These are phyloP conservation scores for Brienomyrus brachyistius DNA, from an alignment of 2,113 vertebrate species.

Conservation along the genomic window DNA sequence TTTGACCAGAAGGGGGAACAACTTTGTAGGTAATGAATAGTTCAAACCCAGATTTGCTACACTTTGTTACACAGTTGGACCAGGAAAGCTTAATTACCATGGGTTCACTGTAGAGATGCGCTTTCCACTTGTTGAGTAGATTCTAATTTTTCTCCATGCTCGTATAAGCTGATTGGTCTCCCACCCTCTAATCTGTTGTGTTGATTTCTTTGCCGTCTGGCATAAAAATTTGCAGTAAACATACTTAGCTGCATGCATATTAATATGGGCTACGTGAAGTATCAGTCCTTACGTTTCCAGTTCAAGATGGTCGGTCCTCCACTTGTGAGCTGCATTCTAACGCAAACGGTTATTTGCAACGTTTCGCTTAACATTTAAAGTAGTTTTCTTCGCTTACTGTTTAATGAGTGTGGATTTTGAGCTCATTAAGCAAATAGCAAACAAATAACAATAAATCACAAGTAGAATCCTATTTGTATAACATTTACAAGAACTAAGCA, in stretches of 20 bases:
- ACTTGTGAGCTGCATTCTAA: neutral
- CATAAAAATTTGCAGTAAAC: neutral
- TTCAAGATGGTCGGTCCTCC: neutral
- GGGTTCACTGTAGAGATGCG: neutral
- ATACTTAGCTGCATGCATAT: neutral
- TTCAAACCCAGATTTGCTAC: neutral
- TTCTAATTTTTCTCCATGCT: neutral
- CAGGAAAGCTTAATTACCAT: neutral
- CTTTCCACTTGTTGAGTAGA: neutral
- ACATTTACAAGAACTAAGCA: neutral
- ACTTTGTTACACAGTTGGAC: neutral
- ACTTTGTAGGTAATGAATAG: conserved; percentile 10
- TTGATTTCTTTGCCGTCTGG: neutral
- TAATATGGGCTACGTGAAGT: neutral
- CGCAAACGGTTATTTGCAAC: neutral
- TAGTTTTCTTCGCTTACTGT: neutral
- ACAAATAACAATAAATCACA: neutral
- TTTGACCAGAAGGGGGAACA: conserved; percentile 50
- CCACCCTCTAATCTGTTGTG: neutral
- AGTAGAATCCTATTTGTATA: neutral
- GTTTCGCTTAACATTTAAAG: neutral
- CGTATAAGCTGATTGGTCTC: neutral
- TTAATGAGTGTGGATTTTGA: neutral
- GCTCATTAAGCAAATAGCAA: neutral
- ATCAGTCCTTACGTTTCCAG: neutral